A percentile compares a stretch with the other conserved stretches of the same genome.
phyloP scores from a whole-genome alignment of 2,888 invertebrate species.

The Spatulosminthurus flaviceps region DNA sequence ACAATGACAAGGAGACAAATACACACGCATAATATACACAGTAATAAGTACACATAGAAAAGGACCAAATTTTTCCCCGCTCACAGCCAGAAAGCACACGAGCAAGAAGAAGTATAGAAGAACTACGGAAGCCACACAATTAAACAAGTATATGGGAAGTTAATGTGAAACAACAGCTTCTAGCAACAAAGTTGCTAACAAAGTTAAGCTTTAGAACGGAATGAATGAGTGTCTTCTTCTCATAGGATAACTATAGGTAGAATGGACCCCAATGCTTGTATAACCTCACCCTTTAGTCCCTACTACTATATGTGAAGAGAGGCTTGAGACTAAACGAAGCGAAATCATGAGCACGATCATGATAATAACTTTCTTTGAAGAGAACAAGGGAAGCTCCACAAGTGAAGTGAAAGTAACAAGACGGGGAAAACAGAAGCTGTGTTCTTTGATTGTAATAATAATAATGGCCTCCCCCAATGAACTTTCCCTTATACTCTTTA shows the following conservation, averaged over 20 bases:
- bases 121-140: slow-evolving; percentile 10
- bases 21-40: no score
- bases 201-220: slow-evolving; percentile 10
- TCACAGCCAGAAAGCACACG: not conserved
- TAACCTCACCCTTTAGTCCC: no score
- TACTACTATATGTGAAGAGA: no score
- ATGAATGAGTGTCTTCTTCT: not conserved
- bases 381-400: slow-evolving; percentile 24
- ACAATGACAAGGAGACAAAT: no score
- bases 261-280: no score
- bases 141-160: slow-evolving; percentile 4
- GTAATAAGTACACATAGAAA: not conserved
- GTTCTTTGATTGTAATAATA: slow-evolving; percentile 37
- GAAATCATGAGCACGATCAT: slow-evolving; percentile 18
- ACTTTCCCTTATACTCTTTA: not conserved
- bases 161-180: not conserved
- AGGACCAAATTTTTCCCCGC: not conserved
- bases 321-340: slow-evolving; percentile 12
- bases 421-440: slow-evolving; percentile 27
- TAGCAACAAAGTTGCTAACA: not conserved
- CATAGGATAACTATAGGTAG: no score
- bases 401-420: slow-evolving; percentile 39
- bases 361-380: not conserved
- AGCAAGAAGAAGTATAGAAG: not conserved
- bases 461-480: slow-evolving; percentile 16